Evolutionary conservation across 2,797 vertebrate genomes (phyloP), one percentile per base, ranked within the genome.

Genomic region (Muraenolepis orangiensis): DNA sequence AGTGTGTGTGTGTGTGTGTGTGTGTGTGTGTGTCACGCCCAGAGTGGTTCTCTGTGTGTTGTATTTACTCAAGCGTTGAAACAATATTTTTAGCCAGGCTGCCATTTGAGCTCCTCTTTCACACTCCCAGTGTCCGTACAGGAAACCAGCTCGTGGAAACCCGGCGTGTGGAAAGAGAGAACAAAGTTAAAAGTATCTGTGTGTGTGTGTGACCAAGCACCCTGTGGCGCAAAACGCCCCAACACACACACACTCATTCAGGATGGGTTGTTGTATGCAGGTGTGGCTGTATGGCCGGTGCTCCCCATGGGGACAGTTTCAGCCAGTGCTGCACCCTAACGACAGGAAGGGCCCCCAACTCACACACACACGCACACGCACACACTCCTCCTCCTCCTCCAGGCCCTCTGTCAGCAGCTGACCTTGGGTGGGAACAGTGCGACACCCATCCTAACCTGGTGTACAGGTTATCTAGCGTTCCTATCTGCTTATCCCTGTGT

Each of bases 191-290:
- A 83, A 87, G 82, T 77, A 83, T 70, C 32, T 42, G 38, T 51
- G 20, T 61, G 18, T 26, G 36, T 46, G 29, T 67, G 30, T 57
- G 51, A 57, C 20, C 51, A 7, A 0, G 5, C 51, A 57, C 51
- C 77, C 81, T 16, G 70, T 23, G 32, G 75, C 81, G 18, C 73
- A 71, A n/a, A n/a, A n/a, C 76, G 46, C 69, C 78, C 71, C 81
- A n/a, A n/a, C n/a, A n/a, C n/a, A n/a, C n/a, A 81, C 76, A 70
- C 80, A 78, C 84, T 83, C 72, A 79, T 86, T 71, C 85, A 85
- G 86, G 88, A 91, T 86, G 80, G 31, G 87, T 82, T 87, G 82
- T 75, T 87, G 84, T 88, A 88, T 88, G 72, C 86, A 86, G 2
- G 16, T 46, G 42, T 46, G 42, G 28, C 23, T 57, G 51, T 29